Evolutionary conservation across 2,797 vertebrate species (phyloP).

Genomic region (Heterohyrax brucei): DNA sequence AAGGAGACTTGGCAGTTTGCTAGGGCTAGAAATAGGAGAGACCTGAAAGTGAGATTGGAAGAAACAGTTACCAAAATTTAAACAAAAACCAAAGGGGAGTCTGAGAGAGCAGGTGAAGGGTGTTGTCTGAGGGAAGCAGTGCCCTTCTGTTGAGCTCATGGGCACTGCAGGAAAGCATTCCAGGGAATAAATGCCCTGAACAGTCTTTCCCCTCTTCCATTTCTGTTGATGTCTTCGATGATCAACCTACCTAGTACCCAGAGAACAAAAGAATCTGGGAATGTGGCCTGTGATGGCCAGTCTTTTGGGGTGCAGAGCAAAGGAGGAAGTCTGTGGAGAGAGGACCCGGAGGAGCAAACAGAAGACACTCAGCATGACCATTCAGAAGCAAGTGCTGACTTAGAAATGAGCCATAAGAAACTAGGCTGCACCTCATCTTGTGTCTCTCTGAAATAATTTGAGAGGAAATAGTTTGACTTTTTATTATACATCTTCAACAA

Average conservation of each 20-base stretch:
- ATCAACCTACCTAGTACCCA: neutral
- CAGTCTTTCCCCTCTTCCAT: neutral
- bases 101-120: neutral
- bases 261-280: neutral
- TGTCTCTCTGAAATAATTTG: neutral
- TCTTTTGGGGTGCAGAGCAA: neutral
- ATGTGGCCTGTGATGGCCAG: neutral
- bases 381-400: neutral
- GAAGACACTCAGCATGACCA: neutral
- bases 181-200: too few relatives aligned
- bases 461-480: neutral
- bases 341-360: neutral
- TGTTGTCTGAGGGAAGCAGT: neutral
- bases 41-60: neutral
- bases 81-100: neutral
- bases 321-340: too few relatives aligned
- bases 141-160: neutral
- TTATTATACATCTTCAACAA: neutral
- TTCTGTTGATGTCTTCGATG: neutral
- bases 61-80: neutral
- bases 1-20: neutral
- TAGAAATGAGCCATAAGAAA: neutral
- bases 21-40: neutral
- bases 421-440: neutral
- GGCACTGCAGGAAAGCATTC: neutral